Conservation (phyloP, 2,888 invertebrate genomes). For the Andrena chrysosceles region DNA sequence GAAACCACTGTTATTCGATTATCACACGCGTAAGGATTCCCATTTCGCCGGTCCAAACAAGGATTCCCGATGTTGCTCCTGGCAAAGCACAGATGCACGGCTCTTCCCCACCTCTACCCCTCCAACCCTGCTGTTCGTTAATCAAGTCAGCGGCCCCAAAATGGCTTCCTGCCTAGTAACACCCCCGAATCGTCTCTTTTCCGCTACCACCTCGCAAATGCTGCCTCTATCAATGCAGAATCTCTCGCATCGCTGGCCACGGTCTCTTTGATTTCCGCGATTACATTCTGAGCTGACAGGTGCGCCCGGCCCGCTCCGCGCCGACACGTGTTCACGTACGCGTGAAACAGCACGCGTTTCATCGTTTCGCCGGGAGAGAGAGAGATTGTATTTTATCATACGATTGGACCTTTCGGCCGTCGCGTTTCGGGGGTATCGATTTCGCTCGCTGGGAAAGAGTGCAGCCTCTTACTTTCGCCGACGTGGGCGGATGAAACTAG, state of each 20-base stretch:
- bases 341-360: slow-evolving; percentile 31
- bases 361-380: slow-evolving; percentile 66
- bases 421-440: slow-evolving; percentile 37
- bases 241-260: slow-evolving; percentile 72
- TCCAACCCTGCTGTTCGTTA: slow-evolving; percentile 69
- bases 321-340: slow-evolving; percentile 30
- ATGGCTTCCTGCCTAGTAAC: slow-evolving; percentile 84
- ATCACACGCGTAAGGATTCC: slow-evolving; percentile 64
- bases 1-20: slow-evolving; percentile 68
- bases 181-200: slow-evolving; percentile 78
- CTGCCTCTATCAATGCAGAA: slow-evolving; percentile 68
- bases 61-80: slow-evolving; percentile 63
- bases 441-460: slow-evolving; percentile 13
- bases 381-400: slow-evolving; percentile 47
- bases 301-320: slow-evolving; percentile 61
- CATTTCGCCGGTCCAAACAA: slow-evolving; percentile 58
- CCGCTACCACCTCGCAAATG: slow-evolving; percentile 72
- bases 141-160: slow-evolving; percentile 79
- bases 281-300: slow-evolving; percentile 83
- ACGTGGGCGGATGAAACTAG: slow-evolving; percentile 9
- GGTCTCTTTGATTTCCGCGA: slow-evolving; percentile 82
- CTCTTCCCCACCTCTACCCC: slow-evolving; percentile 10
- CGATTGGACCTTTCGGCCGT: slow-evolving; percentile 39
- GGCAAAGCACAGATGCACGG: slow-evolving; percentile 53
- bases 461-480: slow-evolving; percentile 12